A percentile compares a stretch with the other conserved stretches of the same genome.
Evolutionary conservation across 2,797 vertebrate species (phyloP).

Genomic region (Trachurus trachurus): DNA sequence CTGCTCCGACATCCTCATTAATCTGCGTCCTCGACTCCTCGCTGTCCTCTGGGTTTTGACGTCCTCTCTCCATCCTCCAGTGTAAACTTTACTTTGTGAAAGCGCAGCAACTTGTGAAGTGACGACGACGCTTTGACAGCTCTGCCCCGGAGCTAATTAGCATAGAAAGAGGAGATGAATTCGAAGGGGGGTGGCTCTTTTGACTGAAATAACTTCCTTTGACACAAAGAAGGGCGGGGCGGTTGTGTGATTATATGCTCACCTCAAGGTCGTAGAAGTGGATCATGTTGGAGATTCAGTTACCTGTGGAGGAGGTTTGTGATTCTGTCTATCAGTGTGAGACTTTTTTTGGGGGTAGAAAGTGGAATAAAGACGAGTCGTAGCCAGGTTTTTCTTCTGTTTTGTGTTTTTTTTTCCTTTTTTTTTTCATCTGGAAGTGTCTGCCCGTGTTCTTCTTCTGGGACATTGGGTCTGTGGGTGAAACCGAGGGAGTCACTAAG

Average conservation of each 20-base stretch:
- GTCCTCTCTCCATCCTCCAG: constrained; percentile 24
- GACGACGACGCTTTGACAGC: constrained; percentile 42
- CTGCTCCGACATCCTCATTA: neutral
- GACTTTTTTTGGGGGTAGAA: constrained; percentile 1
- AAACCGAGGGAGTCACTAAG: constrained; percentile 34
- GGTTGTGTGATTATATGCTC: constrained; percentile 23
- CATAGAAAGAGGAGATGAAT: constrained; percentile 21
- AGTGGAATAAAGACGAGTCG: neutral
- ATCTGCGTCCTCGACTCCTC: neutral
- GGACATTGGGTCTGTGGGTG: constrained; percentile 31
- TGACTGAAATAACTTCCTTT: constrained; percentile 44
- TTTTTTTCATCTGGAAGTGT: neutral
- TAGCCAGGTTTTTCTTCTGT: neutral
- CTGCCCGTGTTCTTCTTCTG: constrained; percentile 20
- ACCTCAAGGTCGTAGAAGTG: constrained; percentile 14
- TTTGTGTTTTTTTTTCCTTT: no score
- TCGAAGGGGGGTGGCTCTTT: constrained; percentile 3
- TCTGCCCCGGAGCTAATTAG: constrained; percentile 50
- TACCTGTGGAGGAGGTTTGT: neutral
- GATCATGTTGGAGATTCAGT: constrained; percentile 24
- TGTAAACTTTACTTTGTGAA: constrained; percentile 37
- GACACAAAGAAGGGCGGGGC: neutral
- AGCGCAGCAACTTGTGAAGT: constrained; percentile 37
- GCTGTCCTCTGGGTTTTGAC: constrained; percentile 10
- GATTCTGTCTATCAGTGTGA: neutral